Conservation (phyloP, 1,140 invertebrate genomes). For the Nasonia giraulti region DNA sequence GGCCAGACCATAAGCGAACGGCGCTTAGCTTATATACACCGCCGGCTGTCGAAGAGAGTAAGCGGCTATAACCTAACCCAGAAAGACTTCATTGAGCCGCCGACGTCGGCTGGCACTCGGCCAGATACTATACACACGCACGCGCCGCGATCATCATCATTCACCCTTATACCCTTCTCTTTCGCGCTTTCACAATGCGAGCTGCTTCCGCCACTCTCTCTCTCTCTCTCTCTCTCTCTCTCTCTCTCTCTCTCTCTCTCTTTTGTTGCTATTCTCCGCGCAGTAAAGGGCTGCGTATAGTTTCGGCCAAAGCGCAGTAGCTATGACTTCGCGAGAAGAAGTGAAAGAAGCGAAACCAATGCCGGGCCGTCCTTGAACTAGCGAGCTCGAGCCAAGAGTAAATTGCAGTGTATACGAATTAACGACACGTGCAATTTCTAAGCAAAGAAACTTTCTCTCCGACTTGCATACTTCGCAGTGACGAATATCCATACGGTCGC, state of each 20-base stretch:
- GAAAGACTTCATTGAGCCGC: slow-evolving; percentile 74
- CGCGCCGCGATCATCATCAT: slow-evolving; percentile 55
- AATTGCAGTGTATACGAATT: too few relatives aligned
- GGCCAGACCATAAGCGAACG: slow-evolving; percentile 57
- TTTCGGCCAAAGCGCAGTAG: neutral
- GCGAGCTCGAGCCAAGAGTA: neutral
- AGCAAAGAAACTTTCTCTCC: too few relatives aligned
- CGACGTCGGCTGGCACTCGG: slow-evolving; percentile 65
- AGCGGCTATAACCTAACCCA: slow-evolving; percentile 68
- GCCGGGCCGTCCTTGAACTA: neutral
- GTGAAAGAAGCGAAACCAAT: neutral
- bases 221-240: neutral
- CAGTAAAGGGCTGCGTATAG: too few relatives aligned
- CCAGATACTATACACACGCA: slow-evolving; percentile 67
- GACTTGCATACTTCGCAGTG: too few relatives aligned
- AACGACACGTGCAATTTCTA: too few relatives aligned
- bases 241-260: neutral
- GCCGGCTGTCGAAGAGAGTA: slow-evolving; percentile 25
- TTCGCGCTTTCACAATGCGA: neutral
- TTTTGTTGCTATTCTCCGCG: too few relatives aligned
- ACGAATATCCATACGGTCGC: too few relatives aligned
- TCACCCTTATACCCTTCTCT: slow-evolving; percentile 38
- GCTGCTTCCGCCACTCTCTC: neutral
- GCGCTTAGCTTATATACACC: slow-evolving; percentile 41
- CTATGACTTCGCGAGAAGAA: neutral